Percentiles rank a stretch among this genome's conserved stretches.
Conservation (phyloP, 2,113 vertebrate genomes). For the Sorex araneus region DNA sequence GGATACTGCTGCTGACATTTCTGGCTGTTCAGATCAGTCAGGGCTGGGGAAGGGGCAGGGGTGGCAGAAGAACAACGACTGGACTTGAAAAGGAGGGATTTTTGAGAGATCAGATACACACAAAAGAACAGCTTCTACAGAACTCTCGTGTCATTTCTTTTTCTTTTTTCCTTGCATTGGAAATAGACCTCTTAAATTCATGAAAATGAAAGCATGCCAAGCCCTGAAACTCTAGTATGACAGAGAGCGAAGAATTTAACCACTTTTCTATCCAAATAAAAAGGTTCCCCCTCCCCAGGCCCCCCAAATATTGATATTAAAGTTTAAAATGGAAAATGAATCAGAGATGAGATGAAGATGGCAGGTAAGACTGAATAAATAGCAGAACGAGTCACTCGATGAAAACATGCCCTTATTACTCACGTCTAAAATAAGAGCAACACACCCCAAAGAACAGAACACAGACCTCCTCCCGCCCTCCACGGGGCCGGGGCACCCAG, state of each 20-base stretch:
- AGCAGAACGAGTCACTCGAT: neutral
- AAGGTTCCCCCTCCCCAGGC: neutral
- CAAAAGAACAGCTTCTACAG: neutral
- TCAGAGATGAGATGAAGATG: conserved; percentile 8
- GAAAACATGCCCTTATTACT: neutral
- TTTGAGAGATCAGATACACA: neutral
- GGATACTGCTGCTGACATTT: neutral
- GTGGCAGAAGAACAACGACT: neutral
- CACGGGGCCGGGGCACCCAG: too few species aligned
- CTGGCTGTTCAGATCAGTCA: neutral
- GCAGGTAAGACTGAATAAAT: conserved; percentile 1
- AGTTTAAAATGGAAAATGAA: conserved; percentile 56
- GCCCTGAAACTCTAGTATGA: neutral
- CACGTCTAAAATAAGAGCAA: conserved; percentile 6
- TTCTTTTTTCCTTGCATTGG: neutral
- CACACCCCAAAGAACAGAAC: neutral
- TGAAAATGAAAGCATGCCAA: conserved; percentile 13
- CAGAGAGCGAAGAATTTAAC: neutral
- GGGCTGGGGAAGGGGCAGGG: neutral
- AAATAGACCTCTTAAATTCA: neutral
- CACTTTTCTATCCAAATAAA: conserved; percentile 28
- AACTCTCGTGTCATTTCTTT: neutral
- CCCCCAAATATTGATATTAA: neutral
- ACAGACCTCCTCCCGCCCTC: neutral
- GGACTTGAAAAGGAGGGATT: neutral